Percentiles rank a stretch among this genome's conserved stretches.
Conservation (phyloP, 2,797 vertebrate genomes). For the Sebastes reedi region DNA sequence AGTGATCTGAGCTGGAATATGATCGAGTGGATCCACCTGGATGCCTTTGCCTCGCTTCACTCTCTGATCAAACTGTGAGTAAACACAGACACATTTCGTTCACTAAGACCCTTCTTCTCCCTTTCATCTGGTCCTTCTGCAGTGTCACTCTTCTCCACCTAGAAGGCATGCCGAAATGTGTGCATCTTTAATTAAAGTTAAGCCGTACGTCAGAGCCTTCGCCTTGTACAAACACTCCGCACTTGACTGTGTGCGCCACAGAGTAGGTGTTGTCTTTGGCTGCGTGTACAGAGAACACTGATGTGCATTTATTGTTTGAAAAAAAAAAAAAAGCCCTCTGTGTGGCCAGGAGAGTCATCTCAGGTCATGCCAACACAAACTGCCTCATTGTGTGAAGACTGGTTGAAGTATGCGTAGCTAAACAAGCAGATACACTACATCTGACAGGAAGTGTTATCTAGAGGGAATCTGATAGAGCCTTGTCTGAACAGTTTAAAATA, state of each 20-base stretch:
- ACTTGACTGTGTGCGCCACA: constrained; percentile 5
- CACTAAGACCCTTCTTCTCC: background rate
- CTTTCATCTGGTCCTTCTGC: constrained; percentile 16
- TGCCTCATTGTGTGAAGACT: constrained; percentile 45
- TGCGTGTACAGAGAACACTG: constrained; percentile 23
- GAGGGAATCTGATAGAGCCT: constrained; percentile 26
- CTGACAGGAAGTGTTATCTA: constrained; percentile 50
- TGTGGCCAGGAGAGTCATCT: constrained; percentile 40
- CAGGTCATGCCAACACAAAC: constrained; percentile 55
- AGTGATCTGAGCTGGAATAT: constrained; percentile 94
- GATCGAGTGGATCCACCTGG: constrained; percentile 89
- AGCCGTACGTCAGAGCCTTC: constrained; percentile 6
- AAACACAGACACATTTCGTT: background rate
- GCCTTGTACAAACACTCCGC: constrained; percentile 35
- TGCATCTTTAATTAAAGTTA: constrained; percentile 44
- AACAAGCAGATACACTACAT: constrained; percentile 46
- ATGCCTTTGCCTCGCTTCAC: constrained; percentile 88
- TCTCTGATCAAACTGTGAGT: constrained; percentile 95
- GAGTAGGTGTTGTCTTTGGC: constrained; percentile 48
- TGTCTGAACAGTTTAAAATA: constrained; percentile 37
- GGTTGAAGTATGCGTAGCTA: constrained; percentile 41
- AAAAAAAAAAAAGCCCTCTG: constrained; percentile 1
- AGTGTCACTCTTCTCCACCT: background rate
- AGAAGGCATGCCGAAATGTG: constrained; percentile 6
- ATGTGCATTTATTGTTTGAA: constrained; percentile 45